phyloP scores from a whole-genome alignment of 2,888 invertebrate species.

The Cepaea hortensis region DNA sequence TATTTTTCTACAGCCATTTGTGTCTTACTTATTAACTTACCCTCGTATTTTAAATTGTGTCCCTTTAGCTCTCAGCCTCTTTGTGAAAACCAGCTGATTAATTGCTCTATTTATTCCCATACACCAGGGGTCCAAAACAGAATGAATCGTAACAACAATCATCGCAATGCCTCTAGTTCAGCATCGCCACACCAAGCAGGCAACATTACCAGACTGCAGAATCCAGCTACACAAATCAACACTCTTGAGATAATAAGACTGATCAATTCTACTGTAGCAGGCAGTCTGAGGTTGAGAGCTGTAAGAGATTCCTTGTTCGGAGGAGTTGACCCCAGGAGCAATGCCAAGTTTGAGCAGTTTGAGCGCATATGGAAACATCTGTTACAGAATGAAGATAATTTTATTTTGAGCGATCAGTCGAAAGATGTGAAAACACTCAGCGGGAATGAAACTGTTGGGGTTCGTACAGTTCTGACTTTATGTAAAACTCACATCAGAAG shows the following conservation, averaged over 20 bases:
- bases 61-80: too few species aligned
- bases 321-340: neutral
- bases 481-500: constrained; percentile 28
- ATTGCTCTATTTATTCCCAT: too few species aligned
- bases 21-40: too few species aligned
- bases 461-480: constrained; percentile 10
- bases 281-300: neutral
- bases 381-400: neutral
- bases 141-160: neutral
- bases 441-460: constrained; percentile 28
- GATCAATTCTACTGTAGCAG: neutral
- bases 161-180: neutral
- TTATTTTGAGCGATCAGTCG: neutral
- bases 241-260: neutral
- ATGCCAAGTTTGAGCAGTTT: neutral
- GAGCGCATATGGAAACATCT: neutral
- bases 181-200: neutral
- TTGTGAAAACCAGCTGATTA: too few species aligned
- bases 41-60: too few species aligned
- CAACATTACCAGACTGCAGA: neutral
- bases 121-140: too few species aligned
- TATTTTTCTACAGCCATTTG: too few species aligned
- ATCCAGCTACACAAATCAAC: neutral
- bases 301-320: neutral
- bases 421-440: neutral